phyloP scores from a whole-genome alignment of 2,888 invertebrate species.

The Choristoneura rosaceana region DNA sequence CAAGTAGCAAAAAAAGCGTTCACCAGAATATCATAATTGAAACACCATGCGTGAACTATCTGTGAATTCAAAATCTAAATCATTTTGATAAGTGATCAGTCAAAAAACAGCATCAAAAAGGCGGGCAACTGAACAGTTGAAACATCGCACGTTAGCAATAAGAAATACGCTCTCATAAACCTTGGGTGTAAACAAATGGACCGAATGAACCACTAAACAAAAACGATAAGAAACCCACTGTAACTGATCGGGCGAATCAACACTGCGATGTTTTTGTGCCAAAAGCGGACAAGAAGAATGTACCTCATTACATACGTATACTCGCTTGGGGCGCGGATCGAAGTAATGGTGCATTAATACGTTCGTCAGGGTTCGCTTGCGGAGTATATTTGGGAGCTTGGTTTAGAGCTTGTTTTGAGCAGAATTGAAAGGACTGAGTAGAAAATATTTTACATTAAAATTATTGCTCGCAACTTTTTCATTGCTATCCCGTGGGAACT shows the following conservation, averaged over 20 bases:
- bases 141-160: constrained; percentile 1
- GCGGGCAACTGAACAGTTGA: constrained; percentile 7
- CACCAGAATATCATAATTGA: background rate
- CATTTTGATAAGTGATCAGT: background rate
- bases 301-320: constrained; percentile 18
- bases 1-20: too few species aligned
- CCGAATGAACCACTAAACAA: constrained; percentile 30
- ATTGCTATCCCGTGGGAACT: too few species aligned
- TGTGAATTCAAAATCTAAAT: background rate
- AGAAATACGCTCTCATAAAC: constrained; percentile 21
- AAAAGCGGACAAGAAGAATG: constrained; percentile 38
- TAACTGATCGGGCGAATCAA: constrained; percentile 40
- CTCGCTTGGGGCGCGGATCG: constrained; percentile 5
- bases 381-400: background rate
- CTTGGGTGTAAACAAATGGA: constrained; percentile 17
- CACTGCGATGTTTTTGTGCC: constrained; percentile 32
- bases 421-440: background rate
- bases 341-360: constrained; percentile 33
- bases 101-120: background rate
- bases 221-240: constrained; percentile 36
- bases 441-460: background rate
- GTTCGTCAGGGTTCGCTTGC: constrained; percentile 7
- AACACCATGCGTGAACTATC: background rate
- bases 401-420: background rate
- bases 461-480: too few species aligned